Evolutionary conservation across 2,888 invertebrate species (phyloP).

Genomic region (Melieria omissa): DNA sequence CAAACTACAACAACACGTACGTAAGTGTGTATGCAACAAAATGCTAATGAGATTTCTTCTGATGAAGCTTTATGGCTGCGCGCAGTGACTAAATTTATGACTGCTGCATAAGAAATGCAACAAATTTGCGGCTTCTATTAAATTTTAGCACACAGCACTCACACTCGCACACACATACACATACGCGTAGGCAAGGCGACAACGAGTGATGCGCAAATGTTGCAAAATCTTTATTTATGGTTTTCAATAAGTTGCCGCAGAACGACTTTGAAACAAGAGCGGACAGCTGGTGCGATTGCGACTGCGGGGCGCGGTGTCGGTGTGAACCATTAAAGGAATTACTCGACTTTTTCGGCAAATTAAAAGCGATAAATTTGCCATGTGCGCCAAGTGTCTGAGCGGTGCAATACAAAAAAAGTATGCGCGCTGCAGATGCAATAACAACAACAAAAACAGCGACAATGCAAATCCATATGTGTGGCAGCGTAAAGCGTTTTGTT

Average conservation of each 20-base stretch:
- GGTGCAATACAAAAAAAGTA: no score
- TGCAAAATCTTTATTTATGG: constrained; percentile 59
- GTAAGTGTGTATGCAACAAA: no score
- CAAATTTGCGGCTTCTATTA: no score
- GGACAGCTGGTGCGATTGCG: constrained; percentile 24
- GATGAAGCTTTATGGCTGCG: no score
- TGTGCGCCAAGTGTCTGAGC: not conserved
- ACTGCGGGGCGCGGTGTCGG: constrained; percentile 1
- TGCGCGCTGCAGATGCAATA: not conserved
- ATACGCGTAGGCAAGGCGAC: no score
- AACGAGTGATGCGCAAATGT: constrained; percentile 20
- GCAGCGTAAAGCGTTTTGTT: constrained; percentile 6
- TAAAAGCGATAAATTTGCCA: constrained; percentile 41
- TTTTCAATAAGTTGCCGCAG: constrained; percentile 57
- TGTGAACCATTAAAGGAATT: constrained; percentile 32
- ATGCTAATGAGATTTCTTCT: no score
- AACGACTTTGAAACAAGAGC: constrained; percentile 48
- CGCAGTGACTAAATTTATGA: no score
- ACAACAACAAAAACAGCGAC: constrained; percentile 7
- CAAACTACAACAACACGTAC: no score
- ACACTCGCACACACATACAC: no score
- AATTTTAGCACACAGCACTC: no score
- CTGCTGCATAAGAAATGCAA: no score
- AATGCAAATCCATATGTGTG: constrained; percentile 27
- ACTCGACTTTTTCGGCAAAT: constrained; percentile 34